Evolutionary conservation across 2,113 vertebrate genomes (phyloP).

Genomic region (Hydropotes inermis): DNA sequence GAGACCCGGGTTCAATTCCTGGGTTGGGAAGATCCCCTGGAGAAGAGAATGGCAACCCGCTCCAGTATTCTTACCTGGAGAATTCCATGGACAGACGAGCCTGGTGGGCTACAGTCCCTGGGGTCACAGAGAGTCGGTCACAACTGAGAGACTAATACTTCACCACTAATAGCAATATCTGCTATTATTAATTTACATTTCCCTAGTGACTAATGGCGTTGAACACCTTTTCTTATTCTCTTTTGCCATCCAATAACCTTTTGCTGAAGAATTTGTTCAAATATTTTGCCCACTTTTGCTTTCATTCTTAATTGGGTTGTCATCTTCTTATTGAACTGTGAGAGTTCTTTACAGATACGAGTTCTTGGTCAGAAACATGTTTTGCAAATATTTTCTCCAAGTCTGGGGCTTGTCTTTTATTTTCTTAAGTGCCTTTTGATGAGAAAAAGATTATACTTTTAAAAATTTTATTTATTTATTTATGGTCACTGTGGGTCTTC

Average conservation of each 20-base stretch:
- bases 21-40: neutral
- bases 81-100: neutral
- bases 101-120: neutral
- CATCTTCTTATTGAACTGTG: neutral
- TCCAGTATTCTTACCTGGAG: neutral
- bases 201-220: neutral
- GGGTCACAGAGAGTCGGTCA: neutral
- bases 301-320: neutral
- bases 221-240: neutral
- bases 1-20: neutral
- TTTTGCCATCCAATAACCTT: neutral
- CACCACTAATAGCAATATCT: neutral
- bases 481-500: neutral
- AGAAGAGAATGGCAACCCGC: neutral
- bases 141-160: neutral
- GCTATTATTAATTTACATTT: neutral
- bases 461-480: fast-evolving
- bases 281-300: neutral
- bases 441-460: neutral
- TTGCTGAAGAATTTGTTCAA: neutral
- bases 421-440: neutral
- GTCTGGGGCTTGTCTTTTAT: neutral
- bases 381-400: neutral
- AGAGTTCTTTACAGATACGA: neutral
- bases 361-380: neutral